phyloP scores from a whole-genome alignment of 2,797 vertebrate genomes.

The Poecilia gillii region DNA sequence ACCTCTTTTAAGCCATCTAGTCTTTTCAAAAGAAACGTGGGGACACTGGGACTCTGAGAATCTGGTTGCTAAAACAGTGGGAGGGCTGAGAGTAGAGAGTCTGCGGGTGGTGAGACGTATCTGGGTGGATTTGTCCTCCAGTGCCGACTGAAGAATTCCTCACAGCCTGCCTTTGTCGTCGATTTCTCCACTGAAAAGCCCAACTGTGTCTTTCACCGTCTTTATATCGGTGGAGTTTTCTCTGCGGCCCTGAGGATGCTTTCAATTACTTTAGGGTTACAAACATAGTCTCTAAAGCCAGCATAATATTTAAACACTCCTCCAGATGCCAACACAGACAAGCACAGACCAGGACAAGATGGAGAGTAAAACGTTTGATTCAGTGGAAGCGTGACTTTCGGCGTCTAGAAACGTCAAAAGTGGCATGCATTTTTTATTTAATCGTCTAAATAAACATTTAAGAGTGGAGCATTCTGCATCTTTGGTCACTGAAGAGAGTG shows the following conservation, averaged over 20 bases:
- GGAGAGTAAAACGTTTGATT: neutral
- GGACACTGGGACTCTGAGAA: constrained; percentile 36
- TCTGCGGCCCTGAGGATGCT: neutral
- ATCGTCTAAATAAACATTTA: neutral
- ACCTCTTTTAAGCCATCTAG: constrained; percentile 15
- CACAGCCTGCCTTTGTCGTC: neutral
- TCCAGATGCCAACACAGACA: neutral
- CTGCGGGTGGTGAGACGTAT: constrained; percentile 21
- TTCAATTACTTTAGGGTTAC: constrained; percentile 20
- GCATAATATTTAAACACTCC: neutral
- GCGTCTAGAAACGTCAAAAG: neutral
- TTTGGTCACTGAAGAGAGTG: neutral
- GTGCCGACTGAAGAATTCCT: constrained; percentile 1
- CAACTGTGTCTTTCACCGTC: neutral
- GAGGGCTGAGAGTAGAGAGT: constrained; percentile 15
- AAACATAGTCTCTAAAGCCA: neutral
- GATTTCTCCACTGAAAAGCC: constrained; percentile 3
- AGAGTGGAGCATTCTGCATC: neutral
- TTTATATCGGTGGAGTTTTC: constrained; percentile 8
- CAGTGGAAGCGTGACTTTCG: neutral
- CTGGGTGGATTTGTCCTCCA: constrained; percentile 13
- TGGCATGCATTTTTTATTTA: neutral
- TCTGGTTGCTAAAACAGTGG: constrained; percentile 14
- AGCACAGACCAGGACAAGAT: neutral
- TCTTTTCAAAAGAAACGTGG: constrained; percentile 31